phyloP scores from a whole-genome alignment of 1,140 invertebrate species.

The silkworm (Bombyx mori) region DNA sequence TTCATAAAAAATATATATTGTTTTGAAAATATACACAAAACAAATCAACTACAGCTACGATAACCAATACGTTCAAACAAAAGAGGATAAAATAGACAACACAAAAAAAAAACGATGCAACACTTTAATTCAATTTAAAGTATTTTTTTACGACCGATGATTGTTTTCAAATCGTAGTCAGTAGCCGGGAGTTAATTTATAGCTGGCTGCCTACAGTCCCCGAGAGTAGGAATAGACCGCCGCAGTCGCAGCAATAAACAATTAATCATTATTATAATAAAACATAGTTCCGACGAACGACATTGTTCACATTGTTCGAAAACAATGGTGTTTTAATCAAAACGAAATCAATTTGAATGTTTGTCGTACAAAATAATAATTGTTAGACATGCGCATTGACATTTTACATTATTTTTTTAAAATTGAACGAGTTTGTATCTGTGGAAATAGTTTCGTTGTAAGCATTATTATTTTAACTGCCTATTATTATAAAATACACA shows the following conservation, averaged over 20 bases:
- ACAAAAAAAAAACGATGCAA: not conserved
- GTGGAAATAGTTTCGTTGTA: too few species aligned
- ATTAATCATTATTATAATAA: conserved; percentile 9
- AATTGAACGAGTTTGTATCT: too few species aligned
- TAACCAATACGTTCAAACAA: too few species aligned
- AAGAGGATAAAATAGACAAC: too few species aligned
- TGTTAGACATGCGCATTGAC: too few species aligned
- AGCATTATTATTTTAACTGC: too few species aligned
- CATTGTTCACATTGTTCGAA: not conserved
- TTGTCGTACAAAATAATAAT: too few species aligned
- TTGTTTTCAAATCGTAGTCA: not conserved
- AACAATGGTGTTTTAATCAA: conserved; percentile 26
- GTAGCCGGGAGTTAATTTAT: conserved; percentile 8
- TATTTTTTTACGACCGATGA: not conserved
- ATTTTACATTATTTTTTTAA: too few species aligned
- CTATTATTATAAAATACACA: too few species aligned
- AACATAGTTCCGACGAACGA: not conserved
- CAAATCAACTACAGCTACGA: too few species aligned
- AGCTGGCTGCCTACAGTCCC: not conserved
- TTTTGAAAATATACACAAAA: too few species aligned
- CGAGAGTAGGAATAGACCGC: not conserved
- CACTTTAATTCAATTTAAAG: not conserved
- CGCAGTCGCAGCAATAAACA: conserved; percentile 4
- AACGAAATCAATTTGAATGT: conserved; percentile 12
- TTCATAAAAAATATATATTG: too few species aligned